phyloP scores from a whole-genome alignment of 2,797 vertebrate species.

The Pseudocheirus occidentalis region DNA sequence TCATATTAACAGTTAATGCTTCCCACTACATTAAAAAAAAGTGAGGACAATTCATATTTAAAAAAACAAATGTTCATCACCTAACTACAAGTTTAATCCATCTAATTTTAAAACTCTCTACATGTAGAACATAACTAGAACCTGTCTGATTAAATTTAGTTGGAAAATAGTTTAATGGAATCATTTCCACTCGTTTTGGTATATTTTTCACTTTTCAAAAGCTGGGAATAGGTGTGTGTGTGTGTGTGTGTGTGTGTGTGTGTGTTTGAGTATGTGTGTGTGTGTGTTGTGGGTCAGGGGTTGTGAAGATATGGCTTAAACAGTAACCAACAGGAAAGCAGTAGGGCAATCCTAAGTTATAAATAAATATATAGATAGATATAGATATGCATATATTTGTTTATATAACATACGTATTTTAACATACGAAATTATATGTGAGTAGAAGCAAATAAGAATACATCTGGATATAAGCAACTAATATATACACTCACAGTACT shows the following conservation, averaged over 20 bases:
- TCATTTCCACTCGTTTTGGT: conserved; percentile 36
- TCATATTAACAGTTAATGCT: neutral
- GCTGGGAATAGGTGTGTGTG: neutral
- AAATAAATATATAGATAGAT: neutral
- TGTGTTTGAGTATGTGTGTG: no score
- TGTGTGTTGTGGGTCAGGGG: neutral
- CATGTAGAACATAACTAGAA: neutral
- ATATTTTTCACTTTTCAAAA: conserved; percentile 43
- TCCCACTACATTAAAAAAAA: conserved; percentile 39
- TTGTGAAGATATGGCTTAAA: neutral
- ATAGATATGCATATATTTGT: neutral
- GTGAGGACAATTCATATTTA: neutral
- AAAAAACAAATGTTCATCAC: conserved; percentile 26
- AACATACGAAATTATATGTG: neutral
- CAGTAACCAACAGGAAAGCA: neutral
- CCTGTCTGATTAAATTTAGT: conserved; percentile 4
- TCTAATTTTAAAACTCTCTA: conserved; percentile 50
- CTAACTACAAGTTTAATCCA: conserved; percentile 24
- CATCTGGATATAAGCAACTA: neutral
- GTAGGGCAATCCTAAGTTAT: neutral
- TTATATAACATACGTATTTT: neutral
- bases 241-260: no score
- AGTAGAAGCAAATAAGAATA: conserved; percentile 14
- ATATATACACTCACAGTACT: conserved; percentile 73
- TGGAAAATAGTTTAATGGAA: conserved; percentile 45